A percentile compares a stretch with the other conserved stretches of the same genome.
Evolutionary conservation across 2,888 invertebrate species (phyloP).

Genomic region (Heliconius erato): DNA sequence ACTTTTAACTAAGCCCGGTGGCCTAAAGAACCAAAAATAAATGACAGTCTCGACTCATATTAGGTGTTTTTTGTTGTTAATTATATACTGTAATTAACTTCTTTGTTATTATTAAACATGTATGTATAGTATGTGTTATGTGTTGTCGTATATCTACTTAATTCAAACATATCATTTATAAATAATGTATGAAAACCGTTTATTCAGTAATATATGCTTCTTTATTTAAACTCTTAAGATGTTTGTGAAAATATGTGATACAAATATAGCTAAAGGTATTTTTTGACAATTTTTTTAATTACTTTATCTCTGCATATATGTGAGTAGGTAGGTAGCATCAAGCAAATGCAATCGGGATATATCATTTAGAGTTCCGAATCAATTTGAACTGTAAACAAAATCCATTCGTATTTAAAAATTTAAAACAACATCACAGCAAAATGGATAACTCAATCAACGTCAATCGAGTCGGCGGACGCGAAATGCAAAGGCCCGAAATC

Average conservation of each 20-base stretch:
- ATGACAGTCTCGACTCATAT: constrained; percentile 59
- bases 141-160: not conserved
- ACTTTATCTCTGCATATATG: constrained; percentile 19
- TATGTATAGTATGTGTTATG: not conserved
- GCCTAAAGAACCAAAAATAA: constrained; percentile 63
- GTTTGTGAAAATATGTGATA: not conserved
- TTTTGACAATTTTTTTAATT: not conserved
- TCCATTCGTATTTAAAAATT: constrained; percentile 53
- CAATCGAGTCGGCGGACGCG: constrained; percentile 63
- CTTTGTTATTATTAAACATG: not conserved
- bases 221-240: not conserved
- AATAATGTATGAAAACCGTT: not conserved
- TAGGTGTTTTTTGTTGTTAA: constrained; percentile 52
- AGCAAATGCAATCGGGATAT: constrained; percentile 41
- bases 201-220: not conserved
- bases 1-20: constrained; percentile 71
- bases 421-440: constrained; percentile 57
- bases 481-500: constrained; percentile 62
- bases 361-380: constrained; percentile 47
- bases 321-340: not conserved
- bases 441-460: constrained; percentile 82
- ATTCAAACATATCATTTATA: not conserved
- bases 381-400: constrained; percentile 50
- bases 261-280: not conserved
- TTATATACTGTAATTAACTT: not conserved